A percentile compares a stretch with the other conserved stretches of the same genome.
Conservation (phyloP, 2,888 invertebrate genomes). For the Venusia cambrica region DNA sequence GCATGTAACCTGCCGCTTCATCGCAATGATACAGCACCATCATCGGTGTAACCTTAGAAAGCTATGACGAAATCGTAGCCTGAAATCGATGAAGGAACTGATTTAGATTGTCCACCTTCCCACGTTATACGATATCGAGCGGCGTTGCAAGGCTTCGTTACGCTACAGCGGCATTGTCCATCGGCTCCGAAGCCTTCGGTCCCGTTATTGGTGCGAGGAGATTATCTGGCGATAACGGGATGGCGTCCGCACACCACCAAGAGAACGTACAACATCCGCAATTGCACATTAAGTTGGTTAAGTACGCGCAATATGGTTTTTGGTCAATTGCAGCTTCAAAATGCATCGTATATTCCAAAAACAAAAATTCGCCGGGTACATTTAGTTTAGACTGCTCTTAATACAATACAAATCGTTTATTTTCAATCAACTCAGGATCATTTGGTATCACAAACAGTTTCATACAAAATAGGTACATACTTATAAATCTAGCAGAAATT, state of each 20-base stretch:
- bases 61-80: conserved; percentile 26
- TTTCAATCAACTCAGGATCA: too few species aligned
- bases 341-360: too few species aligned
- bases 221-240: conserved; percentile 67
- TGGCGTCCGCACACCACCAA: conserved; percentile 47
- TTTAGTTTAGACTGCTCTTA: too few species aligned
- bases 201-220: conserved; percentile 58
- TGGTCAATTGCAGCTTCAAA: too few species aligned
- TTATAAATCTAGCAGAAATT: too few species aligned
- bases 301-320: too few species aligned
- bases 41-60: conserved; percentile 41
- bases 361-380: too few species aligned
- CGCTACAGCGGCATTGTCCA: conserved; percentile 49
- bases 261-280: too few species aligned
- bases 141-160: conserved; percentile 67
- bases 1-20: conserved; percentile 34
- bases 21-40: conserved; percentile 44
- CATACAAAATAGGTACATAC: too few species aligned
- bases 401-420: too few species aligned
- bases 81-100: conserved; percentile 25
- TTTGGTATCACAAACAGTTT: too few species aligned
- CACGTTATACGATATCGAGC: conserved; percentile 68
- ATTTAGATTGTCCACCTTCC: conserved; percentile 39
- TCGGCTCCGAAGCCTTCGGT: conserved; percentile 46
- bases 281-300: too few species aligned